Evolutionary conservation across 2,113 vertebrate genomes (phyloP).

Genomic region (Chloropsis hardwickii): DNA sequence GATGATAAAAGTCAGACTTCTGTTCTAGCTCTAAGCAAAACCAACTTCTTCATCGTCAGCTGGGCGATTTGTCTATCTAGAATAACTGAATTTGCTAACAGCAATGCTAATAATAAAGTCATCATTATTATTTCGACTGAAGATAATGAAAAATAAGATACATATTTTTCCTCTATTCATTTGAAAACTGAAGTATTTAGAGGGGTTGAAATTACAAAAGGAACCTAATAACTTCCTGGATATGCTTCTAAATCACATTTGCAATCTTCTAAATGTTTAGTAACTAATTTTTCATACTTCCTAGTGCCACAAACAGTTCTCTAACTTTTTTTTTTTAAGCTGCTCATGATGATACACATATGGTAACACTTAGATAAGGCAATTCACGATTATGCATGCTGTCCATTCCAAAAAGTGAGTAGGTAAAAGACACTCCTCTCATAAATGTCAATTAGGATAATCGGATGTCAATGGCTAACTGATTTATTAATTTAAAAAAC

Average conservation of each 20-base stretch:
- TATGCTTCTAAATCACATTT: neutral
- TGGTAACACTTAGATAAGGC: neutral
- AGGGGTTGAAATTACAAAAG: conserved; percentile 6
- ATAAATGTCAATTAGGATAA: neutral
- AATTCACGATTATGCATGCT: neutral
- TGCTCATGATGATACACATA: neutral
- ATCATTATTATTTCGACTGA: neutral
- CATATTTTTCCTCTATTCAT: neutral
- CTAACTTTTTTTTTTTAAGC: neutral
- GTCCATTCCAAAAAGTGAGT: neutral
- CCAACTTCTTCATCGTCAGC: neutral
- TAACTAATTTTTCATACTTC: neutral
- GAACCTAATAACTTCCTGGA: neutral
- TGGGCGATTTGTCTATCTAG: neutral
- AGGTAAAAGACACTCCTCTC: neutral
- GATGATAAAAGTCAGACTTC: neutral
- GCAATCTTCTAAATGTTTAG: neutral
- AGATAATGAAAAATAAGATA: neutral
- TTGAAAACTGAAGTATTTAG: neutral
- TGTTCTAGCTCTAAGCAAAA: neutral
- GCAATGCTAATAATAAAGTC: neutral
- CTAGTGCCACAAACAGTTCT: neutral
- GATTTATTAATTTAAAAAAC: neutral
- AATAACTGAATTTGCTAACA: neutral
- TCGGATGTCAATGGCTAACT: accelerated